A percentile compares a stretch with the other conserved stretches of the same genome.
Conservation (phyloP, 2,113 vertebrate species). For the Collichthys lucidus region DNA sequence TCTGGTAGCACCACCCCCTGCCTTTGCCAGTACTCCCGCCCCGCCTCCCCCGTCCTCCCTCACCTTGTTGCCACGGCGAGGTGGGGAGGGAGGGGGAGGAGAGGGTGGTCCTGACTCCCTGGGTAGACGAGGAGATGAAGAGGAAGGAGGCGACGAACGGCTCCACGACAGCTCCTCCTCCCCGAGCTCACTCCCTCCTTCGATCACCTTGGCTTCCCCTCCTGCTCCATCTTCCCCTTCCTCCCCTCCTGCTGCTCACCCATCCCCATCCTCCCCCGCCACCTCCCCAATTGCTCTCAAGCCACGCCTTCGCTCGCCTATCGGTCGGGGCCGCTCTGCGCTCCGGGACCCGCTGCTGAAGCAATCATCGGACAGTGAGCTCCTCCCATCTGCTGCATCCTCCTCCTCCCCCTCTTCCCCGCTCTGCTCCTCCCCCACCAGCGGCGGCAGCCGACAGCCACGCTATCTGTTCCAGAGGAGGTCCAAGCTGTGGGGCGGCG, state of each 20-base stretch:
- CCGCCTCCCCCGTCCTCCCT: conserved; percentile 84
- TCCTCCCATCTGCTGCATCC: conserved; percentile 93
- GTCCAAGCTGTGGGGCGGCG: conserved; percentile 99
- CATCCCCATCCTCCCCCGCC: conserved; percentile 87
- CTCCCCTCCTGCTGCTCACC: conserved; percentile 87
- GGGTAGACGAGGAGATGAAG: conserved; percentile 91
- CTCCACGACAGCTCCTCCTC: conserved; percentile 94
- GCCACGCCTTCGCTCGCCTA: conserved; percentile 95
- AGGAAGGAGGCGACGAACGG: conserved; percentile 91
- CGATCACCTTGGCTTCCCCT: conserved; percentile 91
- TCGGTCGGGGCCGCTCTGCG: conserved; percentile 89
- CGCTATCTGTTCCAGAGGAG: conserved; percentile 99
- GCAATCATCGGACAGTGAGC: conserved; percentile 99
- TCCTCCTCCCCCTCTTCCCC: conserved; percentile 86
- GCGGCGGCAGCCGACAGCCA: conserved; percentile 88
- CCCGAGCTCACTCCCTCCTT: conserved; percentile 94
- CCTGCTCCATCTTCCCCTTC: conserved; percentile 84
- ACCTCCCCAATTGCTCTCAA: conserved; percentile 92
- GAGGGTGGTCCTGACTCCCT: conserved; percentile 92
- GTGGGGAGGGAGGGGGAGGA: conserved; percentile 81
- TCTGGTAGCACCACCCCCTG: conserved; percentile 93
- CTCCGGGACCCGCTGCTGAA: conserved; percentile 99
- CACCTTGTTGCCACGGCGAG: conserved; percentile 71
- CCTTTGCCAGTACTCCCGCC: conserved; percentile 86
- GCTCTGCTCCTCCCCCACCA: conserved; percentile 85